A percentile compares a stretch with the other conserved stretches of the same genome.
Conservation (phyloP, 2,888 invertebrate genomes). For the Aphidius colemani region DNA sequence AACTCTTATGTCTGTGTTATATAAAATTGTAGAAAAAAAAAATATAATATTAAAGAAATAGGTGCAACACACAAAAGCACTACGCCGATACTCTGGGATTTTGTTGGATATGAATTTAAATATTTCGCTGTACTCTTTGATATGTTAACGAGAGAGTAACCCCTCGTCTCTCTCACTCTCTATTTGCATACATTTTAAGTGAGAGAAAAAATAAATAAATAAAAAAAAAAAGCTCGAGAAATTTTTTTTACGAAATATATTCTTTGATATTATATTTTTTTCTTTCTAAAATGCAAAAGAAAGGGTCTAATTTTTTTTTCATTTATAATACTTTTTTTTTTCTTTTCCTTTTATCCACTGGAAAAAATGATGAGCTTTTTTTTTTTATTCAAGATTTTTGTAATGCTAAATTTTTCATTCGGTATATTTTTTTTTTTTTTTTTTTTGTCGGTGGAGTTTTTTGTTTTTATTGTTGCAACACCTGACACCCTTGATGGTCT, state of each 20-base stretch:
- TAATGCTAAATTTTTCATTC: conserved; percentile 1
- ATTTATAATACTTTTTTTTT: neutral
- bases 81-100: conserved; percentile 37
- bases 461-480: neutral
- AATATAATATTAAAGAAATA: conserved; percentile 31
- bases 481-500: conserved; percentile 4
- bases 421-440: conserved; percentile 24
- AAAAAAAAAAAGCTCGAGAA: conserved; percentile 34
- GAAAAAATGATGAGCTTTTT: neutral
- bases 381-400: neutral
- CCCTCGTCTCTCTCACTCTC: conserved; percentile 10
- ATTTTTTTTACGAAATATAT: conserved; percentile 48
- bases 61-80: conserved; percentile 43
- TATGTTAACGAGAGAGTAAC: conserved; percentile 51
- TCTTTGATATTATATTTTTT: conserved; percentile 32
- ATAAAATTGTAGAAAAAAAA: conserved; percentile 5
- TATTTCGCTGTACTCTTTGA: conserved; percentile 52
- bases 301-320: too few relatives aligned
- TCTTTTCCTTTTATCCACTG: conserved; percentile 22
- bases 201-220: conserved; percentile 32
- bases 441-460: conserved; percentile 5
- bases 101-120: conserved; percentile 54
- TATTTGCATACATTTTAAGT: conserved; percentile 27
- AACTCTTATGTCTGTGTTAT: neutral
- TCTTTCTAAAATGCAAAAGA: conserved; percentile 3